These are phyloP conservation scores for Bicyclus anynana DNA, from an alignment of 1,140 invertebrate genomes.

Conservation along the genomic window DNA sequence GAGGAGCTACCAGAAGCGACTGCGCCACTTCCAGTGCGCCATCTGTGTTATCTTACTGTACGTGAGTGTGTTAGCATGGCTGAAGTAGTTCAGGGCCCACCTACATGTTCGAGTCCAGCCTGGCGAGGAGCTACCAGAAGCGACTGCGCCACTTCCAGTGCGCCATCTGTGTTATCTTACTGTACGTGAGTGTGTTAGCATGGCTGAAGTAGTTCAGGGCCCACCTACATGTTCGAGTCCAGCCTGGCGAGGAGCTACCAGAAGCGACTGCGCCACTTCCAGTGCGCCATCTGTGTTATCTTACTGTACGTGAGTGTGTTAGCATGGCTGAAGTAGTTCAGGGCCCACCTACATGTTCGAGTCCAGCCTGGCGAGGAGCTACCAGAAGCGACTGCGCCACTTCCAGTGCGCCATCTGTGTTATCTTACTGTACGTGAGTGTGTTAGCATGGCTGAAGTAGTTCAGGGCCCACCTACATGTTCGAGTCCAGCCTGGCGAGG, in stretches of 20 bases:
- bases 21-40: conserved; percentile 84
- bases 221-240: conserved; percentile 81
- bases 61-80: conserved; percentile 58
- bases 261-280: conserved; percentile 80
- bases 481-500: conserved; percentile 79
- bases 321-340: no score
- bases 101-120: conserved; percentile 81
- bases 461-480: conserved; percentile 81
- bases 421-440: conserved; percentile 80
- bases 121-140: conserved; percentile 77
- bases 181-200: conserved; percentile 77
- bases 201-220: no score
- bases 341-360: conserved; percentile 82
- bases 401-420: conserved; percentile 85
- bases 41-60: conserved; percentile 82
- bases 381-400: conserved; percentile 79
- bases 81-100: no score
- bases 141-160: conserved; percentile 83
- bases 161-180: conserved; percentile 80
- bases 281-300: conserved; percentile 82
- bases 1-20: conserved; percentile 77
- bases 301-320: conserved; percentile 79
- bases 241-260: conserved; percentile 78
- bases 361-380: conserved; percentile 76
- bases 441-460: no score